Evolutionary conservation across 2,888 invertebrate genomes (phyloP), one percentile per base, ranked within the genome.

Genomic region (Lasioglossum oenotherae): DNA sequence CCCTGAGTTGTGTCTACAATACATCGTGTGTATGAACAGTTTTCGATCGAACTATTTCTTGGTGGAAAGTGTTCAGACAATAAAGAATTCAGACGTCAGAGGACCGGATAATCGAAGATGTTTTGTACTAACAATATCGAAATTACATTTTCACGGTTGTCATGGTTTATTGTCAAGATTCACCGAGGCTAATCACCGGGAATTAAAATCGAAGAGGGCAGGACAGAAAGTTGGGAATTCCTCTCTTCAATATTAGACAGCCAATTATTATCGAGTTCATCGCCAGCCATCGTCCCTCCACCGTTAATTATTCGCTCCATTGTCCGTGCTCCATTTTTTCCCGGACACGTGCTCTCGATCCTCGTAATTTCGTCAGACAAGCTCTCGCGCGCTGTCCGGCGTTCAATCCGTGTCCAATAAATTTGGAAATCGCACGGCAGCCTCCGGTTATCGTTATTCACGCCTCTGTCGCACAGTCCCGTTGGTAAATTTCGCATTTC

Each of bases 361-460:
- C 78, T 81, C 81, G 89, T 88, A 88, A 88, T 89, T 84, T 89
- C 69, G 78, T 88, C 84, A 71, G 67, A 49, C 75, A 27, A 31
- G 53, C 38, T 74, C 44, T 69, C 57, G 67, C 80, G 23, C 41
- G 16, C 23, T 38, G 60, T 64, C 23, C 60, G 53, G 76, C 53
- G 72, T 64, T 73, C 81, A 73, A 79, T 79, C 81, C 73, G 12
- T 53, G 72, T 64, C 64, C 76, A 67, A 82, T 85, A 87, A 89
- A 89, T 89, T 81, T 77, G 73, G 35, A 84, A 84, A 89, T 89
- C 80, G 77, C 78, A 10, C n/a, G 53, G 27, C 73, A 31, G 53
- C 80, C 80, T 31, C n/a, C 69, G 35, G 78, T 87, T 82, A 85
- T 83, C 87, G 75, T 89, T 89, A 87, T 87, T 83, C 83, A 87